phyloP scores from a whole-genome alignment of 1,140 invertebrate species.

The Magallana gigas region DNA sequence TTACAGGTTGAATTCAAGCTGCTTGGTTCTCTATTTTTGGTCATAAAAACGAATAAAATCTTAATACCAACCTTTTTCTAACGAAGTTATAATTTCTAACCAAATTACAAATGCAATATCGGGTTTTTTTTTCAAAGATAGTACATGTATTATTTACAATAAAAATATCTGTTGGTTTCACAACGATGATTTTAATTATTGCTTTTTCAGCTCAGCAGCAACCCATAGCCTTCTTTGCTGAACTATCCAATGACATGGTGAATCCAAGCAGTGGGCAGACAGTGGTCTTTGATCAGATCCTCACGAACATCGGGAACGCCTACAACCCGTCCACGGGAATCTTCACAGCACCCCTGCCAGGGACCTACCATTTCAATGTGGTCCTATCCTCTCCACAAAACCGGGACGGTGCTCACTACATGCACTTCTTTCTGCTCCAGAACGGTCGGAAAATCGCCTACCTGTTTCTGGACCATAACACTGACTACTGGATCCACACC shows the following conservation, averaged over 20 bases:
- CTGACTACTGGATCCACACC: slow-evolving; percentile 30
- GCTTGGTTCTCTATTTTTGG: too few species aligned
- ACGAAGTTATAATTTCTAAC: too few species aligned
- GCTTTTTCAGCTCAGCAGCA: background rate
- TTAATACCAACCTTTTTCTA: too few species aligned
- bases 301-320: slow-evolving; percentile 11
- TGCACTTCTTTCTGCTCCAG: slow-evolving; percentile 40
- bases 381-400: background rate
- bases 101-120: too few species aligned
- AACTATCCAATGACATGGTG: slow-evolving; percentile 17
- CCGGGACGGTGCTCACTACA: background rate
- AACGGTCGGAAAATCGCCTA: slow-evolving; percentile 33
- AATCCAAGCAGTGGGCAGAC: background rate
- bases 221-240: slow-evolving; percentile 25
- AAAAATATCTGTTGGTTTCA: too few species aligned
- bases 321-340: background rate
- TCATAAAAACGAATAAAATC: too few species aligned
- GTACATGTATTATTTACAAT: too few species aligned
- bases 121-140: too few species aligned
- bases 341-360: background rate
- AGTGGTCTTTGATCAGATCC: slow-evolving; percentile 8
- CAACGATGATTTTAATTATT: too few species aligned
- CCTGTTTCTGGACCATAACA: slow-evolving; percentile 35
- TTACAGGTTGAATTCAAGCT: too few species aligned
- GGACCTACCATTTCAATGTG: background rate